A percentile compares a stretch with the other conserved stretches of the same genome.
Conservation (phyloP, 2,797 vertebrate species). For the Lemur catta region DNA sequence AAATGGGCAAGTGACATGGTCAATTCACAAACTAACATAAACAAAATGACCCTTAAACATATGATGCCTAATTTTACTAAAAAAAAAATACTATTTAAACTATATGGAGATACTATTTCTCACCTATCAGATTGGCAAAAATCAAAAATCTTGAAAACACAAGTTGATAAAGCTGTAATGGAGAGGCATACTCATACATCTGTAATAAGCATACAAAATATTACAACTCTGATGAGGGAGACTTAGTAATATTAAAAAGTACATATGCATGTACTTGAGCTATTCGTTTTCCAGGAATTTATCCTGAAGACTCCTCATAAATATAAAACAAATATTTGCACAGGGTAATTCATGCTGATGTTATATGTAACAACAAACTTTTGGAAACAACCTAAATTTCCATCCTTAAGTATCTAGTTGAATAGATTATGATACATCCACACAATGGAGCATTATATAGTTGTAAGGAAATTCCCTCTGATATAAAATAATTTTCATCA, state of each 20-base stretch:
- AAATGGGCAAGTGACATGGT: background rate
- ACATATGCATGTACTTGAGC: background rate
- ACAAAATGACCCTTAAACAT: background rate
- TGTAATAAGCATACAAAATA: background rate
- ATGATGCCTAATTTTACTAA: background rate
- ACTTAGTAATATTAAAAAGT: background rate
- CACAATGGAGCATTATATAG: background rate
- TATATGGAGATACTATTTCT: background rate
- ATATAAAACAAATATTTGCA: background rate
- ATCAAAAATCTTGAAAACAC: background rate
- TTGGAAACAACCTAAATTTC: constrained; percentile 15
- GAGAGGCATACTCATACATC: background rate
- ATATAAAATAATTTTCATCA: background rate
- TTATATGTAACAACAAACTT: background rate
- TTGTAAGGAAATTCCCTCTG: background rate
- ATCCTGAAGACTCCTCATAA: background rate
- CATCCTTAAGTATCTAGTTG: background rate
- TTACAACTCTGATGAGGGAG: background rate
- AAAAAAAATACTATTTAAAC: background rate
- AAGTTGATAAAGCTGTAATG: background rate
- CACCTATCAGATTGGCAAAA: background rate
- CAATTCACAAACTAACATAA: background rate
- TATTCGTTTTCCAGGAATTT: background rate
- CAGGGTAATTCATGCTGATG: background rate
- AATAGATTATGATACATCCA: background rate